A percentile compares a stretch with the other conserved stretches of the same genome.
Evolutionary conservation across 2,888 invertebrate species (phyloP).

Genomic region (Palloptera scutellata): DNA sequence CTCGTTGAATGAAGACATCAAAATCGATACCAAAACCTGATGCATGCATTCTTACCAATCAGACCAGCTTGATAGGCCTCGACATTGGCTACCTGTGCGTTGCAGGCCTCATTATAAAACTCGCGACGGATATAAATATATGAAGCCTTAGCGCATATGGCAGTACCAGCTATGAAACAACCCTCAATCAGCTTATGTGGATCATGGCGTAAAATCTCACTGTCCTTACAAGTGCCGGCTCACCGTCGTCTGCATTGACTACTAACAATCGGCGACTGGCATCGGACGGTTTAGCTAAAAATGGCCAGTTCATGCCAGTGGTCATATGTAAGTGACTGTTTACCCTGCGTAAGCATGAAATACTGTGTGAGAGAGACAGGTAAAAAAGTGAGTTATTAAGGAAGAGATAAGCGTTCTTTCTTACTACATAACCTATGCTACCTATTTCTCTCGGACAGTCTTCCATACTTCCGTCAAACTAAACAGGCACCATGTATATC

Average conservation of each 20-base stretch:
- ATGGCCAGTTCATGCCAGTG: slow-evolving; percentile 99
- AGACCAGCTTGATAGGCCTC: slow-evolving; percentile 86
- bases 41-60: slow-evolving; percentile 70
- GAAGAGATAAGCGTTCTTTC: too few relatives aligned
- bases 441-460: too few relatives aligned
- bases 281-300: slow-evolving; percentile 96
- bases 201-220: slow-evolving; percentile 97
- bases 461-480: too few relatives aligned
- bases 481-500: too few relatives aligned
- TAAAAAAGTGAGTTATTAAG: too few relatives aligned
- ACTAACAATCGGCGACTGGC: slow-evolving; percentile 96
- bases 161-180: slow-evolving; percentile 91
- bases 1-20: slow-evolving; percentile 94
- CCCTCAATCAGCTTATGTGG: slow-evolving; percentile 96
- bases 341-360: too few relatives aligned
- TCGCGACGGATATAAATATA: slow-evolving; percentile 99
- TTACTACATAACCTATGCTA: too few relatives aligned
- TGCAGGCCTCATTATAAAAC: slow-evolving; percentile 98
- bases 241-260: slow-evolving; percentile 98
- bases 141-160: slow-evolving; percentile 95
- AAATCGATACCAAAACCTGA: slow-evolving; percentile 89
- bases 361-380: too few relatives aligned
- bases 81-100: slow-evolving; percentile 91
- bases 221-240: slow-evolving; percentile 98
- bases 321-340: too few relatives aligned